These are phyloP conservation scores for Heterodera filipjevi DNA, from an alignment of 2,888 invertebrate genomes.

Conservation along the genomic window DNA sequence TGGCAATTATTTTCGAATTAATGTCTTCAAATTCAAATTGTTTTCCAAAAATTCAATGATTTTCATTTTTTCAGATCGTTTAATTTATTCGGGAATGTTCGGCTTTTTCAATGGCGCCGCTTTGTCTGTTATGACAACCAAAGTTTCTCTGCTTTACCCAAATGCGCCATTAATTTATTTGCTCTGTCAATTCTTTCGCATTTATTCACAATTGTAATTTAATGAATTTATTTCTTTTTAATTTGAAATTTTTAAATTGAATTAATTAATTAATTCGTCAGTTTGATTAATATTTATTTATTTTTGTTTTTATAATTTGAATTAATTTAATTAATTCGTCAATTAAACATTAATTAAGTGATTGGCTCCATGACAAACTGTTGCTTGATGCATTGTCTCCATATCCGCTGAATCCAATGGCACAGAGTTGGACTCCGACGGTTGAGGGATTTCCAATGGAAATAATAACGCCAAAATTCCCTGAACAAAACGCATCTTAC, in stretches of 20 bases:
- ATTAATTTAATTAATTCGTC: background rate
- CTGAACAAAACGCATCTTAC: background rate
- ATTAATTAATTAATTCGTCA: background rate
- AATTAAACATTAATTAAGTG: background rate
- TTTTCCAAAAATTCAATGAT: background rate
- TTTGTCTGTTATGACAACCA: background rate
- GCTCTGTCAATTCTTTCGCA: background rate
- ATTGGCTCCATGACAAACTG: background rate
- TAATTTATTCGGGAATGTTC: constrained; percentile 1
- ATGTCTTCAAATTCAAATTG: background rate
- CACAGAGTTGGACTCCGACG: background rate
- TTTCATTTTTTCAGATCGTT: background rate
- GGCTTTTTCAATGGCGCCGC: background rate
- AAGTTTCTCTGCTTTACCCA: background rate
- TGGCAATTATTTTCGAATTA: background rate
- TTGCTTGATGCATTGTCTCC: background rate
- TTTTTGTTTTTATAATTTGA: no score
- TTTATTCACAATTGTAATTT: background rate
- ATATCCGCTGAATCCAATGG: background rate
- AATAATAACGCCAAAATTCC: background rate
- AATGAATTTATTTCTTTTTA: background rate
- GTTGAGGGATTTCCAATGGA: background rate
- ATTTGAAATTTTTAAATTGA: background rate
- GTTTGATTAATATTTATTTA: no score
- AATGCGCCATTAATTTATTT: constrained; percentile 10